phyloP scores from a whole-genome alignment of 1,140 invertebrate genomes.

The Aphaenogaster ashmeadi region DNA sequence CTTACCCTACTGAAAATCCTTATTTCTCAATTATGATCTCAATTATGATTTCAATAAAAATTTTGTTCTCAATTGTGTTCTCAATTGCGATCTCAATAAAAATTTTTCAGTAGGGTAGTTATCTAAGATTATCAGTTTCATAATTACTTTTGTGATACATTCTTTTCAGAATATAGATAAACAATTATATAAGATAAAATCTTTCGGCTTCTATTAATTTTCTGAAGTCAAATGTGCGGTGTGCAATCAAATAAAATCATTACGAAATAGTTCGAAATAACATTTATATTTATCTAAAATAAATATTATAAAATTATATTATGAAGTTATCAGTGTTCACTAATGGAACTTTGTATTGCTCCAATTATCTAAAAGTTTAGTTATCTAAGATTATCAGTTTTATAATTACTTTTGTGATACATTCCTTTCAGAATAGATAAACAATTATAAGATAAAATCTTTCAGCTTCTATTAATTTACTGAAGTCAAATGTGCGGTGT shows the following conservation, averaged over 20 bases:
- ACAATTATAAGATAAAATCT: neutral
- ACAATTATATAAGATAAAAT: neutral
- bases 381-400: neutral
- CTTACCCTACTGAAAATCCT: too few species aligned
- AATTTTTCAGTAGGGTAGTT: neutral
- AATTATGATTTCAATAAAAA: too few species aligned
- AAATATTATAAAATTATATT: conserved; percentile 2
- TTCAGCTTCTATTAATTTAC: neutral
- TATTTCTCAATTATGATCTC: too few species aligned
- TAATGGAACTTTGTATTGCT: neutral
- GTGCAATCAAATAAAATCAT: neutral
- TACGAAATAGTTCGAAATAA: neutral
- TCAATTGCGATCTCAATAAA: too few species aligned
- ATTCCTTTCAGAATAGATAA: neutral
- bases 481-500: neutral
- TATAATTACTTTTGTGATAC: neutral
- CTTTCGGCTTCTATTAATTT: neutral
- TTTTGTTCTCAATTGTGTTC: too few species aligned
- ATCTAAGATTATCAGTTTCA: neutral
- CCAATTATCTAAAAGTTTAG: neutral
- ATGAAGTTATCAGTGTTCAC: neutral
- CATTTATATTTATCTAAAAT: neutral
- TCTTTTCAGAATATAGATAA: neutral
- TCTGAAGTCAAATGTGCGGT: neutral
- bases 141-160: neutral